phyloP scores from a whole-genome alignment of 2,113 vertebrate genomes.

The Callaeas wilsoni region DNA sequence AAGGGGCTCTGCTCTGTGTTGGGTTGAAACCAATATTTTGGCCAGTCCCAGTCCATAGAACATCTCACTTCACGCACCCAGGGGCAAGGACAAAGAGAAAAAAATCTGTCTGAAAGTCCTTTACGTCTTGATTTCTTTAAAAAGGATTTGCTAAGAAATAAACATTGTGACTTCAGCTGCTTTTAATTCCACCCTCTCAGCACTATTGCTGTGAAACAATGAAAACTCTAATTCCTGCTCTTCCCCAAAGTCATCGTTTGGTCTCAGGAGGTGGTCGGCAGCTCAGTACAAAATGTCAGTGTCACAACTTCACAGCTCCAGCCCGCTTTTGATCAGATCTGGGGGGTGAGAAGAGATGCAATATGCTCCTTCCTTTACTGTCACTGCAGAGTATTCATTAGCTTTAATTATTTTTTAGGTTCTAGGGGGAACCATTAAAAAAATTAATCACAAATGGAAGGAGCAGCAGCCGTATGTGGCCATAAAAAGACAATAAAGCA shows the following conservation, averaged over 20 bases:
- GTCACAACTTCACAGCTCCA: conserved; percentile 4
- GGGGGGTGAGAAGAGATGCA: conserved; percentile 1
- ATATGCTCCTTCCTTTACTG: conserved; percentile 1
- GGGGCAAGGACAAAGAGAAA: background rate
- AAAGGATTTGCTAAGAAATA: background rate
- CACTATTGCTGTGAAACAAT: background rate
- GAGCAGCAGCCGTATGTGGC: conserved; percentile 25
- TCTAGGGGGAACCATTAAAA: conserved; percentile 63
- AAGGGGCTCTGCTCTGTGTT: background rate
- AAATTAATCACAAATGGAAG: conserved; percentile 59
- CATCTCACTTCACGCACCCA: background rate
- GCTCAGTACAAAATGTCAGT: background rate
- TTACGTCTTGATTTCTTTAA: background rate
- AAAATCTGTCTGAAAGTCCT: background rate
- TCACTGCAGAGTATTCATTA: conserved; percentile 54
- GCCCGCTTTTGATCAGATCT: conserved; percentile 33
- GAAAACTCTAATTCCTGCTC: background rate
- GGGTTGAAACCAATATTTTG: background rate
- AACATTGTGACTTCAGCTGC: background rate
- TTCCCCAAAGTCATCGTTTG: conserved; percentile 16
- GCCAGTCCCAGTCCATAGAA: background rate
- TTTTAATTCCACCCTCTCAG: background rate
- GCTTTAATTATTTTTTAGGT: conserved; percentile 70
- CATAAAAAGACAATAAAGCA: conserved; percentile 52
- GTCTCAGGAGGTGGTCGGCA: conserved; percentile 48